Conservation (phyloP, 2,888 invertebrate species). For the Biston stratarius region DNA sequence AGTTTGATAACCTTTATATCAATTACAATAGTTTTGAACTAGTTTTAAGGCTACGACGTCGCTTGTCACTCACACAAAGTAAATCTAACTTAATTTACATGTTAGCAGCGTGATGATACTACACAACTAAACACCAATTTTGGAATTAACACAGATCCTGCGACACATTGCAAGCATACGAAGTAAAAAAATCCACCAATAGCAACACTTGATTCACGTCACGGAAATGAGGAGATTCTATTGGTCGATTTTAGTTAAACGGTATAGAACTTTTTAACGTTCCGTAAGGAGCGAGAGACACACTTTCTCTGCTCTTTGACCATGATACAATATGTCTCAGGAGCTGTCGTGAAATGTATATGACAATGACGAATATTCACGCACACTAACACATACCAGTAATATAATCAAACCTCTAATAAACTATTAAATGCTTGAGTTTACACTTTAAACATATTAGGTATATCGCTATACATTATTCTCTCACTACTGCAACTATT, state of each 20-base stretch:
- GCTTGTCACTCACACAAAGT: conserved; percentile 77
- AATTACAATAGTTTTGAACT: conserved; percentile 84
- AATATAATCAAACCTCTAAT: conserved; percentile 69
- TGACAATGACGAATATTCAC: conserved; percentile 61
- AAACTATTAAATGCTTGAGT: conserved; percentile 81
- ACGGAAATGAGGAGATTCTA: background rate
- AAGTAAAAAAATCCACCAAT: conserved; percentile 1
- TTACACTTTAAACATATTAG: conserved; percentile 65
- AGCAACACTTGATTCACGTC: background rate
- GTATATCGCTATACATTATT: conserved; percentile 67
- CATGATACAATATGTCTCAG: background rate
- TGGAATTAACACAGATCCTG: conserved; percentile 42
- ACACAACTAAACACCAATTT: conserved; percentile 57
- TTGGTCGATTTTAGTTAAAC: conserved; percentile 3
- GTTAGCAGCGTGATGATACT: conserved; percentile 68
- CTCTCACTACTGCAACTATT: conserved; percentile 72
- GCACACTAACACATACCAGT: conserved; percentile 76
- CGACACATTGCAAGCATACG: background rate
- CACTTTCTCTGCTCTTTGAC: background rate
- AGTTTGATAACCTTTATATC: conserved; percentile 66
- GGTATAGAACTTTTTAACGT: background rate
- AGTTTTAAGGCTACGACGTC: conserved; percentile 85
- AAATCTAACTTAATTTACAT: conserved; percentile 64
- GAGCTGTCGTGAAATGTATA: conserved; percentile 45
- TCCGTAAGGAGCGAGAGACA: background rate